Base-by-base conservation (phyloP, 2,888 invertebrate genomes). In the Drosophila recens region DNA sequence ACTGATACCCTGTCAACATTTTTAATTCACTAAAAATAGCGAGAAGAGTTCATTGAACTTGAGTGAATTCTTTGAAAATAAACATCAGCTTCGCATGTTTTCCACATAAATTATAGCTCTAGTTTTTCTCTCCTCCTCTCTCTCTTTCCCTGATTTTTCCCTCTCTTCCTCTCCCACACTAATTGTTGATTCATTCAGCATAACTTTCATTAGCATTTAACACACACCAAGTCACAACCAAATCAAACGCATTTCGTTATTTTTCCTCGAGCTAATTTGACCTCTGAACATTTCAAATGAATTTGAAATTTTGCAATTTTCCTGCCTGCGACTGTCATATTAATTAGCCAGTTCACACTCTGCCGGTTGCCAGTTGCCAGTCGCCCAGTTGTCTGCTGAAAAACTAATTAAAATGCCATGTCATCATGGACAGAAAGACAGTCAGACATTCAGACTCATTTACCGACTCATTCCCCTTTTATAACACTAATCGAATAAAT, bases 351-450 rank as follows among this genome's bases (percentile, higher is more conserved):
- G 67, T 58, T 67, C 58, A 52, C 64, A 52, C 63, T 57, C 20
- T 5, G 34, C 15, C 70, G 33, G 9, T 20, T 40, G 17, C 15
- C 62, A 30, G 30, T 30, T 30, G 30, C 8, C 30, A 30, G 30
- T 30, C 8, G 30, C 30, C 8, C 30, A 27, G 27, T 27, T 11
- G n/a, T 38, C 48, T 13, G 45, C 85, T 81, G 69, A 85, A 86
- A 86, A 86, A 86, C 86, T 89, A 86, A 86, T 86, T 86, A 89
- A 85, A 89, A 80, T 72, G 72, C 82, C 85, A 75, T 84, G 88
- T 80, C 80, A 75, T 54, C 67, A 45, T 23, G 27, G 36, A 43
- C 34, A 33, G 63, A 40, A 3, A 23, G 23, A 10, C 42, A 42
- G 10, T 38, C 45, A 49, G 42, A 17, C 43, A 6, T 6, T 30